phyloP scores from a whole-genome alignment of 2,888 invertebrate genomes.

The Raillietiella orientalis region DNA sequence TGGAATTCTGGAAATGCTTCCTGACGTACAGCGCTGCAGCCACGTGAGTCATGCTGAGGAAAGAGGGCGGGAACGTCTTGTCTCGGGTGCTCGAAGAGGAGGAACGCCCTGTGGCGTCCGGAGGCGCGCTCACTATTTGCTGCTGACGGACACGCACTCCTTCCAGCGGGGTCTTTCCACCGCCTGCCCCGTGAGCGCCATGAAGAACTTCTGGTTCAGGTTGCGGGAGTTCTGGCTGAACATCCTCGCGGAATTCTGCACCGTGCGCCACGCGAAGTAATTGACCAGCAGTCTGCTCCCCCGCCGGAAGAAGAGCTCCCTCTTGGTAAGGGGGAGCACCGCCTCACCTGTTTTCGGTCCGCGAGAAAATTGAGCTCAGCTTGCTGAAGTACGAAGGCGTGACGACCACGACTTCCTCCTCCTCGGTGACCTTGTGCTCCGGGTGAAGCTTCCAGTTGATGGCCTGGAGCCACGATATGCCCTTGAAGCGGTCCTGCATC shows the following conservation, averaged over 20 bases:
- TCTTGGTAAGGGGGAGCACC: no score
- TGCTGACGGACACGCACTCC: conserved; percentile 54
- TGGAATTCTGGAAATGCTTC: conserved; percentile 52
- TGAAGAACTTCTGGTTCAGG: conserved; percentile 43
- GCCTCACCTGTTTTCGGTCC: no score
- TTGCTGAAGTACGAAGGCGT: conserved; percentile 56
- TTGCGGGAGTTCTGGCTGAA: conserved; percentile 40
- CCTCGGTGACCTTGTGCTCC: conserved; percentile 12
- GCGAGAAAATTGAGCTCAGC: no score
- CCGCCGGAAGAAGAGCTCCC: no score
- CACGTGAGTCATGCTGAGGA: no score
- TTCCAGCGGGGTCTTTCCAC: conserved; percentile 67
- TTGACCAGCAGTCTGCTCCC: conserved; percentile 52
- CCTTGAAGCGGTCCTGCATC: conserved; percentile 25
- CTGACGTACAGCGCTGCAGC: conserved; percentile 57
- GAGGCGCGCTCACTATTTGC: no score
- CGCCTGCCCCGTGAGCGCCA: conserved; percentile 45
- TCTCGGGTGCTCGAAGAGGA: no score
- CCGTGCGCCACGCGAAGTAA: conserved; percentile 71
- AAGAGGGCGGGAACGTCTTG: no score
- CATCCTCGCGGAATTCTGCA: conserved; percentile 33
- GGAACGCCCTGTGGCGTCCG: no score
- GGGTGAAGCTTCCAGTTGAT: conserved; percentile 38
- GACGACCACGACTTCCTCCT: conserved; percentile 49
- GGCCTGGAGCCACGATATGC: conserved; percentile 47